These are phyloP conservation scores for Astreopora myriophthalma DNA, from an alignment of 64 coral and sea anemone genomes.

Conservation along the genomic window DNA sequence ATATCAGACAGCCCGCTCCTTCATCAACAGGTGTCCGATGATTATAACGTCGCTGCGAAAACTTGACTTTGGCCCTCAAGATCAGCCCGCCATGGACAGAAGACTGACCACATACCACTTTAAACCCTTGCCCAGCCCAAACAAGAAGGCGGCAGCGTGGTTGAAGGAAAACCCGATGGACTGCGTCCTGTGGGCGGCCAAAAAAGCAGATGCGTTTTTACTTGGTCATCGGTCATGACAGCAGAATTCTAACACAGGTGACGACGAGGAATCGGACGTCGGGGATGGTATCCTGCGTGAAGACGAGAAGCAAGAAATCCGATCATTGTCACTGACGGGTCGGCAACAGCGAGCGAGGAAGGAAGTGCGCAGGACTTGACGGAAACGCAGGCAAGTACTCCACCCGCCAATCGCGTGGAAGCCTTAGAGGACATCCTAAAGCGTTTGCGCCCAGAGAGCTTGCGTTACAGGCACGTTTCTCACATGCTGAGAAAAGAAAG, in stretches of 20 bases:
- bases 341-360: no score
- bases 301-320: background rate
- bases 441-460: no score
- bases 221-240: background rate
- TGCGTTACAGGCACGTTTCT: no score
- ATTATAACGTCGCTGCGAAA: constrained; percentile 8
- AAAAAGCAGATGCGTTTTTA: background rate
- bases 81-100: constrained; percentile 42
- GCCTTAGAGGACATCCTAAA: no score
- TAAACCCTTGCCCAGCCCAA: constrained; percentile 5
- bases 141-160: constrained; percentile 42
- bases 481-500: no score
- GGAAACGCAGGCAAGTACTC: no score
- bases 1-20: constrained; percentile 28
- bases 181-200: constrained; percentile 35
- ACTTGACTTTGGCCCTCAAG: background rate
- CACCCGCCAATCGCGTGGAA: no score
- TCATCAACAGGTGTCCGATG: constrained; percentile 60
- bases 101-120: constrained; percentile 13
- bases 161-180: constrained; percentile 47
- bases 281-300: background rate
- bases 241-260: background rate
- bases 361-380: no score
- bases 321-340: no score
- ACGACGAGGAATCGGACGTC: background rate